Base-by-base conservation (phyloP, 2,797 vertebrate genomes). In the Cyprinella venusta region DNA sequence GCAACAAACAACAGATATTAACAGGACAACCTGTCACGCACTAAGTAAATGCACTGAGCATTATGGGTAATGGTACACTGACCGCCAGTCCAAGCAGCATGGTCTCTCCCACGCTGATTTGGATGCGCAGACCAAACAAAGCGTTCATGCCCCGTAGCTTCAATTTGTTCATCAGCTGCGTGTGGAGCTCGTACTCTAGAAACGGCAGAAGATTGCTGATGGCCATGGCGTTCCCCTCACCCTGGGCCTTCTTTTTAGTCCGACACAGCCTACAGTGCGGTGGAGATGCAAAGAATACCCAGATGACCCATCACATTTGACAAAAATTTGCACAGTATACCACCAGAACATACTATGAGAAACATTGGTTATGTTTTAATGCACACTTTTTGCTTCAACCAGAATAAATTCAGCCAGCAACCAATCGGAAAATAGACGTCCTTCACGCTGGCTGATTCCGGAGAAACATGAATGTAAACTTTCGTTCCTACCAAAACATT, bases 111-210 rank as follows among this genome's bases (percentile, higher is more conserved):
- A 99, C 96, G 5, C 97, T 96, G 92, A 99, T 98, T 93, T 99
- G 97, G 89, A 99, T 97, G 82, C 95, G 95, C 7, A 99, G 92
- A 24, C 98, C 98, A 82, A 99, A 99, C 76, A 99, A 91, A 2
- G 97, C 96, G 1, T 99, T 99, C 98, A 99, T 99, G 87, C 95
- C 96, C 42, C 96, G 96, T 80, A 99, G 93, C 87, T 99, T 99
- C 67, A 99, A 94, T 70, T 99, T 99, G 92, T 98, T 99, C 97
- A 99, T 98, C 86, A 99, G 93, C 80, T 99, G 98, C 0, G 97
- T 99, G 92, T 99, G 98, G 5, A 99, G 94, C 91, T 99, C 98
- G 16, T 99, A 99, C 85, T 99, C 98, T 96, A 99, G 98, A 89
- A 99, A 99, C 1, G 98, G 98, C 88, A 99, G 87, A 84, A 99